Conservation (phyloP, 1,140 invertebrate species). For the Galendromus occidentalis region DNA sequence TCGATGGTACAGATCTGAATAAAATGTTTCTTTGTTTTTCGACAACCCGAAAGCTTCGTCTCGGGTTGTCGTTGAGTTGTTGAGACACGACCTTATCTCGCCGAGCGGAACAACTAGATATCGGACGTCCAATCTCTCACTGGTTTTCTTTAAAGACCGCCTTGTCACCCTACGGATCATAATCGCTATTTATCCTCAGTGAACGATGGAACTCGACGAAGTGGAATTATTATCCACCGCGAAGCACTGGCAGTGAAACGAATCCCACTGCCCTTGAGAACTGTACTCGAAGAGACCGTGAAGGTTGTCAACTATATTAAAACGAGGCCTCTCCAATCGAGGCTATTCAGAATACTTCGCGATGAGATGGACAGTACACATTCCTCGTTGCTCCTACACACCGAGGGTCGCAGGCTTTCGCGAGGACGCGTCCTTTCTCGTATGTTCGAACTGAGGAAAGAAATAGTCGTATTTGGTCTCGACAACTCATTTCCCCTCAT, state of each 20-base stretch:
- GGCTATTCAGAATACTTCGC: slow-evolving; percentile 16
- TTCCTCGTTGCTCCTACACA: slow-evolving; percentile 2
- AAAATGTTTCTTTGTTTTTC: too few relatives aligned
- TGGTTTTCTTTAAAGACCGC: too few relatives aligned
- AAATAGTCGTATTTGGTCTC: slow-evolving; percentile 10
- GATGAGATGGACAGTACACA: slow-evolving; percentile 15
- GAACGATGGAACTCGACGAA: too few relatives aligned
- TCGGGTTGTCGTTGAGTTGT: too few relatives aligned
- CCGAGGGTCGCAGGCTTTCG: slow-evolving; percentile 11
- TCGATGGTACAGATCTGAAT: too few relatives aligned
- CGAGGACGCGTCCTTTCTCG: slow-evolving; percentile 10
- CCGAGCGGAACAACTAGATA: too few relatives aligned
- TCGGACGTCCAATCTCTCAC: too few relatives aligned
- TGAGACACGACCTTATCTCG: too few relatives aligned
- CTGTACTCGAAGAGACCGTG: slow-evolving; percentile 12
- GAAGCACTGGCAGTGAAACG: slow-evolving; percentile 14
- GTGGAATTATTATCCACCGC: slow-evolving; percentile 13
- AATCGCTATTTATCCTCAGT: too few relatives aligned
- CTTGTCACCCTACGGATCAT: too few relatives aligned
- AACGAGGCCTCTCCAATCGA: slow-evolving; percentile 14
- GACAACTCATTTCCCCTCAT: background rate
- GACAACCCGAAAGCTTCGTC: too few relatives aligned
- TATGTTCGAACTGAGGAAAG: slow-evolving; percentile 10
- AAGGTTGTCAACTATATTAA: slow-evolving; percentile 16
- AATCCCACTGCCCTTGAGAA: background rate